These are phyloP conservation scores for Ophion costatus DNA, from an alignment of 2,888 invertebrate genomes.

Conservation along the genomic window DNA sequence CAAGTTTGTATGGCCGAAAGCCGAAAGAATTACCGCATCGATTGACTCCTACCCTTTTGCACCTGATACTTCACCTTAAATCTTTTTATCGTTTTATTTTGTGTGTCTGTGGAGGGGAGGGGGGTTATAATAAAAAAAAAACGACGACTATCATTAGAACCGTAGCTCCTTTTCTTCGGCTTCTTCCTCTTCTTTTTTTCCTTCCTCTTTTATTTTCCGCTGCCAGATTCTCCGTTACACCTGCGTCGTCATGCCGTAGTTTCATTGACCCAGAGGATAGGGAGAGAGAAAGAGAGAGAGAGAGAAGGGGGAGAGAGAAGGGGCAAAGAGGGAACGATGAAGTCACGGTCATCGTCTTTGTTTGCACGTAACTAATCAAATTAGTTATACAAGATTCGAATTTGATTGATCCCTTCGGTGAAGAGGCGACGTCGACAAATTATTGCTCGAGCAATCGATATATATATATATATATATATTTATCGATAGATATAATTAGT, in stretches of 20 bases:
- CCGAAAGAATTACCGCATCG: too few relatives aligned
- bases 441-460: too few relatives aligned
- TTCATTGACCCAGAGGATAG: constrained; percentile 57
- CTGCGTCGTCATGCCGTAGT: constrained; percentile 40
- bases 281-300: too few relatives aligned
- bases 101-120: too few relatives aligned
- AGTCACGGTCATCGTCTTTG: constrained; percentile 13
- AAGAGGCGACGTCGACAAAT: background rate
- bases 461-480: too few relatives aligned
- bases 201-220: constrained; percentile 10
- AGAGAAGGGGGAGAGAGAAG: too few relatives aligned
- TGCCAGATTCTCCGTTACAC: constrained; percentile 55
- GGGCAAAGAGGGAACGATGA: too few relatives aligned
- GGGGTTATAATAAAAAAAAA: too few relatives aligned
- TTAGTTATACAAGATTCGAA: background rate
- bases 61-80: too few relatives aligned
- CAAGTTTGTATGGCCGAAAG: too few relatives aligned
- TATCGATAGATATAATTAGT: background rate
- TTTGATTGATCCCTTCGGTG: constrained; percentile 6
- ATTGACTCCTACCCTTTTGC: too few relatives aligned
- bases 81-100: too few relatives aligned
- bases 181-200: constrained; percentile 13
- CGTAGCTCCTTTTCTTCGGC: constrained; percentile 21
- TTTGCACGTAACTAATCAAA: constrained; percentile 41
- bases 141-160: constrained; percentile 28